Evolutionary conservation across 2,888 invertebrate species (phyloP).

Genomic region (Watsonalla cultraria): DNA sequence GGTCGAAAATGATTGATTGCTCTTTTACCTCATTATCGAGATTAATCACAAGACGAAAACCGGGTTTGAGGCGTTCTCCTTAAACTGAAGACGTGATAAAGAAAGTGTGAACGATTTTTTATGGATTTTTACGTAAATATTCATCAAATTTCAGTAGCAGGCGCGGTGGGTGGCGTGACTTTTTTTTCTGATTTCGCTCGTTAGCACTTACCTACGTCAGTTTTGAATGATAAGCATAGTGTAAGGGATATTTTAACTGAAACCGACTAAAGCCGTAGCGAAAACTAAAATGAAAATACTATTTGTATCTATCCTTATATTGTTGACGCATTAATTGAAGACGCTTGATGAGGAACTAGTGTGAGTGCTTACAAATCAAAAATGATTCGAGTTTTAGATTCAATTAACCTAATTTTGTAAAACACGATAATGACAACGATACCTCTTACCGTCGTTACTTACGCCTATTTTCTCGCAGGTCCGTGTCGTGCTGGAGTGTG

Average conservation of each 20-base stretch:
- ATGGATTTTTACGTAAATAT: not conserved
- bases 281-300: too few relatives aligned
- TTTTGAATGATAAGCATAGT: not conserved
- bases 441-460: too few relatives aligned
- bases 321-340: too few relatives aligned
- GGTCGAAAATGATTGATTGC: slow-evolving; percentile 66
- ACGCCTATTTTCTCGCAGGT: too few relatives aligned
- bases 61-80: slow-evolving; percentile 15
- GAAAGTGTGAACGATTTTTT: not conserved
- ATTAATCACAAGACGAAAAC: slow-evolving; percentile 22
- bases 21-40: slow-evolving; percentile 50
- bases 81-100: slow-evolving; percentile 13
- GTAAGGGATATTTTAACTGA: not conserved
- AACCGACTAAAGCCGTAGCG: too few relatives aligned
- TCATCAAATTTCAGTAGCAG: not conserved
- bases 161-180: not conserved
- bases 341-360: too few relatives aligned
- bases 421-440: too few relatives aligned
- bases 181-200: not conserved
- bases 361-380: too few relatives aligned
- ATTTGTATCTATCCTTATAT: too few relatives aligned
- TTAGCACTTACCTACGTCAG: not conserved
- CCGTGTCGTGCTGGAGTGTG: too few relatives aligned
- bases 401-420: too few relatives aligned
- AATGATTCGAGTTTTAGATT: too few relatives aligned